These are phyloP conservation scores for Eupithecia subfuscata DNA, from an alignment of 2,888 invertebrate species.

Conservation along the genomic window DNA sequence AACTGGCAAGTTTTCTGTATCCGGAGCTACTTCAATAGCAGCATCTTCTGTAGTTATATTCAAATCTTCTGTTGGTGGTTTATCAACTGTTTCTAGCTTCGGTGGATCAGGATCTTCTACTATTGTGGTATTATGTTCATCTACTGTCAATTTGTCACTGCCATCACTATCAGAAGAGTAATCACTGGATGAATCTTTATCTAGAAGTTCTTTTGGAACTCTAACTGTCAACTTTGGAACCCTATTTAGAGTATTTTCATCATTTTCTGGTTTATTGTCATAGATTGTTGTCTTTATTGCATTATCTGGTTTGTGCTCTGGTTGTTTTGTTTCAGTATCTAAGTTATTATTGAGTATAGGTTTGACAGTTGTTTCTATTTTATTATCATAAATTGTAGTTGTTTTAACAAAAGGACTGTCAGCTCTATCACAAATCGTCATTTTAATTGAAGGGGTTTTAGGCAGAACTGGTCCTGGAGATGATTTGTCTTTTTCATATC, in stretches of 20 bases:
- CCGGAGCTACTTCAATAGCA: conserved; percentile 47
- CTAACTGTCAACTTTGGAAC: conserved; percentile 89
- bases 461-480: conserved; percentile 50
- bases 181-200: conserved; percentile 81
- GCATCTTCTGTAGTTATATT: conserved; percentile 46
- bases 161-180: conserved; percentile 84
- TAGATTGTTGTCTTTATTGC: conserved; percentile 77
- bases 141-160: conserved; percentile 85
- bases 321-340: conserved; percentile 57
- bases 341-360: conserved; percentile 73
- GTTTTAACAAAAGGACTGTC: conserved; percentile 79
- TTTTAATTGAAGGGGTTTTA: conserved; percentile 75
- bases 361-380: conserved; percentile 67
- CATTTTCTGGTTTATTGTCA: conserved; percentile 74
- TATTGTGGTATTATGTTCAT: conserved; percentile 72
- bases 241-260: conserved; percentile 78
- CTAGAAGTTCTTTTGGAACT: conserved; percentile 85
- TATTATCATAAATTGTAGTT: conserved; percentile 73
- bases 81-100: conserved; percentile 38
- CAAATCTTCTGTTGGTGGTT: conserved; percentile 39
- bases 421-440: conserved; percentile 81
- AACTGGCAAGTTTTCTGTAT: conserved; percentile 39
- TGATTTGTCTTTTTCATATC: conserved; percentile 68
- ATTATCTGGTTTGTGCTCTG: conserved; percentile 70
- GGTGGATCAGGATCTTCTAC: conserved; percentile 47